These are phyloP conservation scores for Sepiola atlantica DNA, from an alignment of 2,888 invertebrate genomes.

Conservation along the genomic window DNA sequence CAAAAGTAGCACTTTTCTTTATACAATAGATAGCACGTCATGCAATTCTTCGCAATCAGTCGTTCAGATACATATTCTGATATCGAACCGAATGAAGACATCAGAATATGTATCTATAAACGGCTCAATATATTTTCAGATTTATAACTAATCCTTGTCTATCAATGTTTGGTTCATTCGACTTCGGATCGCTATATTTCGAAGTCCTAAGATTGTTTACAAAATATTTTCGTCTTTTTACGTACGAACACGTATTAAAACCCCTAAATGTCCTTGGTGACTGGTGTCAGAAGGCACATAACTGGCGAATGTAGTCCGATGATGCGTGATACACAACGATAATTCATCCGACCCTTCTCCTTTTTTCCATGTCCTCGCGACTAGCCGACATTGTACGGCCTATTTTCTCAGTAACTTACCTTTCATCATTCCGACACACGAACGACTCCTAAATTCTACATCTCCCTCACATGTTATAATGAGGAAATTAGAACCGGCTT, in stretches of 20 bases:
- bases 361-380: neutral
- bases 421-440: neutral
- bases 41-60: too few species aligned
- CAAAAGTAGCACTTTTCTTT: too few species aligned
- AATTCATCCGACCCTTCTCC: neutral
- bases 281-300: neutral
- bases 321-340: neutral
- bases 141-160: too few species aligned
- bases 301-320: neutral
- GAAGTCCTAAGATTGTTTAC: neutral
- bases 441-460: constrained; percentile 24
- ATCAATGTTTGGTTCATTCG: too few species aligned
- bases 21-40: too few species aligned
- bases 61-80: too few species aligned
- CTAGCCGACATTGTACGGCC: neutral
- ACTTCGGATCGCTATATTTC: too few species aligned
- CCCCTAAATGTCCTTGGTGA: neutral
- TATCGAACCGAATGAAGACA: too few species aligned
- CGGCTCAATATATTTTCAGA: too few species aligned
- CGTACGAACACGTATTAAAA: neutral
- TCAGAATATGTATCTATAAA: too few species aligned
- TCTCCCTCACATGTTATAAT: constrained; percentile 18
- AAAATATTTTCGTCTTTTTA: neutral
- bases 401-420: neutral
- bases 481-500: neutral